Evolutionary conservation across 1,140 invertebrate genomes (phyloP), one percentile per base, ranked within the genome.

Genomic region (Samia ricini): DNA sequence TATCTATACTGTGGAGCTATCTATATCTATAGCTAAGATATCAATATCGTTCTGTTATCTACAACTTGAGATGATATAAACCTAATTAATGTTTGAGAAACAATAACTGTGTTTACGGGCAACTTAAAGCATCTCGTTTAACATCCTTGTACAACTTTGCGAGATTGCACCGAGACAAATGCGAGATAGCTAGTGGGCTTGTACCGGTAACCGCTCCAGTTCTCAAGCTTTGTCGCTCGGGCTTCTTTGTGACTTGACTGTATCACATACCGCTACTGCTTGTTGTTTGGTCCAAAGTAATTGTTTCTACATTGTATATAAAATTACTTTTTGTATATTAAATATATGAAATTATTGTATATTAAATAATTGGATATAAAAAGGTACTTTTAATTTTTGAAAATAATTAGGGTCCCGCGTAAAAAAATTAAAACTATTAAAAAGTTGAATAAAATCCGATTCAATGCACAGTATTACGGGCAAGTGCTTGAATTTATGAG

Each of bases 171-270:
- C 55, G 36, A 68, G 66, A 68, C 61, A 63, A 68, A 68, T 61
- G 72, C 77, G 72, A 77, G 72, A 75, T 66, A 68, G 69, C 65
- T 63, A 73, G 74, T 65, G 76, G 12, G 76, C 56, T 64, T 67
- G 64, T 69, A 67, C 64, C 71, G 74, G 74, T 76, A 68, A 69
- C 71, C 66, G 74, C 66, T 71, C 74, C 63, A 73, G 74, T 76
- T 76, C 71, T 60, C 74, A 76, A 49, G 68, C 71, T 66, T 69
- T 76, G 73, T 76, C 68, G 73, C 64, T 48, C 55, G 49, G 56
- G 65, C 56, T 20, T 64, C 70, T 70, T 72, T 76, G 74, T 69
- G 71, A 71, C 60, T 64, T 64, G 62, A 63, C 68, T 73, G 71
- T 64, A 73, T 76, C 68, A 69, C 66, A 73, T 57, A 68, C 52